A percentile compares a stretch with the other conserved stretches of the same genome.
Conservation (phyloP, 2,888 invertebrate species). For the Rotaria magnacalcarata region DNA sequence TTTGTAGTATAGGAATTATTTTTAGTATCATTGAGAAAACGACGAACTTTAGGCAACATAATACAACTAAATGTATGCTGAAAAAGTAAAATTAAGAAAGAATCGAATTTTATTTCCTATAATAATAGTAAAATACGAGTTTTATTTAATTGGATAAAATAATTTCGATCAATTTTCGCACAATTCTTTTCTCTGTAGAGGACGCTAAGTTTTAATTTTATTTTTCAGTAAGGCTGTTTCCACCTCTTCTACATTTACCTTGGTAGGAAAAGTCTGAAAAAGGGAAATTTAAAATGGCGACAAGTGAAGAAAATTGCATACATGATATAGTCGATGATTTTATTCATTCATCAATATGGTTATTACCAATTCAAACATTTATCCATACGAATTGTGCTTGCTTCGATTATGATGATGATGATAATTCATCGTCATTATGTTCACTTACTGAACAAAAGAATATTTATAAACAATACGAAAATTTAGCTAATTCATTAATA, state of each 20-base stretch:
- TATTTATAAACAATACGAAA: neutral
- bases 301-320: neutral
- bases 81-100: too few species aligned
- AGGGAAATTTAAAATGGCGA: neutral
- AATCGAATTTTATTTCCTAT: too few species aligned
- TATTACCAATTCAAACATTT: constrained; percentile 6
- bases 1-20: neutral
- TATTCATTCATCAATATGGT: neutral
- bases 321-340: neutral
- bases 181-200: neutral
- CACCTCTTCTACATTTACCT: neutral
- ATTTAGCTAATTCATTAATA: neutral
- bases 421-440: neutral
- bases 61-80: too few species aligned
- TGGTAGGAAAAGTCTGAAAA: neutral
- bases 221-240: neutral
- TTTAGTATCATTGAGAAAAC: neutral
- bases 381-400: neutral
- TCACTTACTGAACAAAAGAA: neutral
- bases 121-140: too few species aligned
- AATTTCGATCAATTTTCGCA: neutral
- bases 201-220: neutral
- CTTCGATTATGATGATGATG: constrained; percentile 28
- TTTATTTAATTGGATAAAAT: neutral
- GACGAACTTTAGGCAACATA: neutral